Percentiles rank a stretch among this genome's conserved stretches.
Conservation (phyloP, 1,140 invertebrate genomes). For the Polypedilum pembai region DNA sequence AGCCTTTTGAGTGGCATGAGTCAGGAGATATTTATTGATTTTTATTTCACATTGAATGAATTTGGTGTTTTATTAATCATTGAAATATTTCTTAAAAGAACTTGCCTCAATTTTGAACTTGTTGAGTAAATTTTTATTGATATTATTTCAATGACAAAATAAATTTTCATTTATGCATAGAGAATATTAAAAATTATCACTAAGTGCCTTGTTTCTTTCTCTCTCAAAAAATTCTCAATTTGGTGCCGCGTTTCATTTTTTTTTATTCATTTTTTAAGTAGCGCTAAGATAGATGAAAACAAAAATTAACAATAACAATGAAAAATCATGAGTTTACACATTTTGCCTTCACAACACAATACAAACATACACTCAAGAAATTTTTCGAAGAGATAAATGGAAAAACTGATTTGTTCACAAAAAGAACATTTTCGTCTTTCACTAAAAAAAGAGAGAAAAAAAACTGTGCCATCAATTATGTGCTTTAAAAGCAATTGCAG, state of each 20-base stretch:
- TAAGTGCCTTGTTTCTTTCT: background rate
- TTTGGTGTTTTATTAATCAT: too few species aligned
- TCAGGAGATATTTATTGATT: too few species aligned
- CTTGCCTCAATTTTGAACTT: too few species aligned
- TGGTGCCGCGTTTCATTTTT: background rate
- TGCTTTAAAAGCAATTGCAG: slow-evolving; percentile 17
- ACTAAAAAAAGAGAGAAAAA: background rate
- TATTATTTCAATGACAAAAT: too few species aligned
- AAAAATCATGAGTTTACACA: slow-evolving; percentile 9
- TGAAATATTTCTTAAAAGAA: too few species aligned
- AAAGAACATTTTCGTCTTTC: background rate
- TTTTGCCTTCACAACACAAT: background rate
- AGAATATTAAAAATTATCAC: too few species aligned
- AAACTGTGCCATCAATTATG: slow-evolving; percentile 12
- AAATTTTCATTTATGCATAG: too few species aligned
- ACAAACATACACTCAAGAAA: background rate
- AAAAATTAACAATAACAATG: slow-evolving; percentile 19
- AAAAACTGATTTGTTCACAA: slow-evolving; percentile 13
- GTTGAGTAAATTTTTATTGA: too few species aligned
- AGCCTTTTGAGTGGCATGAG: too few species aligned
- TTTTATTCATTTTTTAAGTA: background rate
- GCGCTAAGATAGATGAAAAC: background rate
- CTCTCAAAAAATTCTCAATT: background rate
- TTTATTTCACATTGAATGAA: too few species aligned
- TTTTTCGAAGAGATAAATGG: background rate